phyloP scores from a whole-genome alignment of 2,113 vertebrate species.

The Eudyptes chrysolophus region DNA sequence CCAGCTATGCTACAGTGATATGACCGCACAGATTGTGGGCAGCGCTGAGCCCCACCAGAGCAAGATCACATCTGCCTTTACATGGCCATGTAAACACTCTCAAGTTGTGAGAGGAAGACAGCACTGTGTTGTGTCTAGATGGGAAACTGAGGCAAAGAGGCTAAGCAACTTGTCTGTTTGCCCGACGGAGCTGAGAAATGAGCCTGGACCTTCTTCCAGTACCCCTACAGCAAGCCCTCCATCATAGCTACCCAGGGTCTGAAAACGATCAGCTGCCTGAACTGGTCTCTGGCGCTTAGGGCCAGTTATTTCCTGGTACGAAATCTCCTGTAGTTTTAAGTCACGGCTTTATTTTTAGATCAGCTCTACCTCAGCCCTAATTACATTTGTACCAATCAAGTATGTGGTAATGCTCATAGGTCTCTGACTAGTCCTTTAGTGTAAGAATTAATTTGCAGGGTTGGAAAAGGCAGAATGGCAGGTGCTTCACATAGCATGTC shows the following conservation, averaged over 20 bases:
- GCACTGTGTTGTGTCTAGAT: neutral
- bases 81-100: neutral
- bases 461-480: conserved; percentile 28
- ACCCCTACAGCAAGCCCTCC: neutral
- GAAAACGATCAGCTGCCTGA: neutral
- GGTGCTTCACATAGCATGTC: neutral
- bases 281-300: fast-evolving
- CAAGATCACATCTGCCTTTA: neutral
- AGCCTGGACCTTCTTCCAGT: neutral
- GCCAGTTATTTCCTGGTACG: neutral
- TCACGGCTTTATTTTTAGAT: conserved; percentile 52
- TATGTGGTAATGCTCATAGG: neutral
- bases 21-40: neutral
- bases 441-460: neutral
- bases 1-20: neutral
- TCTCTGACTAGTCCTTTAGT: conserved; percentile 14
- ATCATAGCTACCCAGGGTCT: neutral
- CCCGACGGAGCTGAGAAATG: neutral
- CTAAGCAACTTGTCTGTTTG: neutral
- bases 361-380: conserved; percentile 8
- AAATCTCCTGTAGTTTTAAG: conserved; percentile 16
- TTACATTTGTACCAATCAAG: conserved; percentile 18
- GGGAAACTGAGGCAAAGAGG: neutral
- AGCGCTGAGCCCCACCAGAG: neutral
- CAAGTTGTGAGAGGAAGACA: too few species aligned